Evolutionary conservation across 2,797 vertebrate genomes (phyloP), one percentile per base, ranked within the genome.

Genomic region (Sebastes itinus): DNA sequence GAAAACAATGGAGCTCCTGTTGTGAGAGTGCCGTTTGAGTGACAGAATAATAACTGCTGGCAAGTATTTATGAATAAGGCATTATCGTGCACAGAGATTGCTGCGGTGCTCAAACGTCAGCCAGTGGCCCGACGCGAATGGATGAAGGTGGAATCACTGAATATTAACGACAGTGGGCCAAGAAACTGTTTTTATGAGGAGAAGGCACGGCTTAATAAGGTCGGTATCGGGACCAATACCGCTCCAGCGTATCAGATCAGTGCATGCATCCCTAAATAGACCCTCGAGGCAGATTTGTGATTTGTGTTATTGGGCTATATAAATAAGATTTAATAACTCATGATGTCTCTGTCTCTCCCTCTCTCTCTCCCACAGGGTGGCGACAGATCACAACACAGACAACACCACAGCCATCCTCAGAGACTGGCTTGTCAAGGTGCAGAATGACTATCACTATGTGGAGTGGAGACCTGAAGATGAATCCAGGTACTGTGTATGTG

Each of bases 401-500:
- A 97, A 97, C 90, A 98, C 96, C 0, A 95, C 96, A 0, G 94
- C 94, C 0, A 87, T 98, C 67, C 95, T 98, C 22, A 94, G 95
- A 28, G 96, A 97, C 69, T 98, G 97, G 97, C 96, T 98, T 56
- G 83, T 95, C 70, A 93, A 96, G 0, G 96, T 97, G 78, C 96
- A 97, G 94, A 95, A 89, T 35, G 81, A 96, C 64, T 98, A 98
- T 81, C 97, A 98, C 81, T 97, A 96, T 13, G 97, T 98, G 92
- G 97, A 98, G 90, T 98, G 97, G 97, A 95, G 97, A 79, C 97
- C 97, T 0, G 93, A 95, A 2, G 96, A 97, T 55, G 94, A 96
- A 25, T 87, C 95, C 92, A 96, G 96, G 97, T 95, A 85, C 13
- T 56, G 59, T 65, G 28, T 66, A 8, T 84, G 20, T 82, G 63